A percentile compares a stretch with the other conserved stretches of the same genome.
Evolutionary conservation across 2,797 vertebrate genomes (phyloP).

Genomic region (Pseudocheirus occidentalis): DNA sequence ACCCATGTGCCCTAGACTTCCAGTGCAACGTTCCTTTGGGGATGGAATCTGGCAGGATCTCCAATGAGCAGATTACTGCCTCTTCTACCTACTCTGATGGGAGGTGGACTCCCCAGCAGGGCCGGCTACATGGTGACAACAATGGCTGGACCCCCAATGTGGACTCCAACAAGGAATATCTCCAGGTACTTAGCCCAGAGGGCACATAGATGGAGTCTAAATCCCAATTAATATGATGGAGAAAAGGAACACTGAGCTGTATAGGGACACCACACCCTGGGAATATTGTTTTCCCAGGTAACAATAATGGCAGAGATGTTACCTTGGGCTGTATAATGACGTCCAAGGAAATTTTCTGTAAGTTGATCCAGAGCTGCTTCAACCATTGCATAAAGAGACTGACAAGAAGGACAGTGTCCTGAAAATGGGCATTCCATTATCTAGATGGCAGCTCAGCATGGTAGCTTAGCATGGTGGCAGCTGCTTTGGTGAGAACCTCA

Average conservation of each 20-base stretch:
- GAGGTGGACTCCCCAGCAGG: constrained; percentile 94
- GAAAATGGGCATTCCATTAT: constrained; percentile 43
- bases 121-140: constrained; percentile 94
- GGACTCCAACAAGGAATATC: constrained; percentile 95
- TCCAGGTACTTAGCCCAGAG: constrained; percentile 88
- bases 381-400: constrained; percentile 30
- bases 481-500: constrained; percentile 43
- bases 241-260: not conserved
- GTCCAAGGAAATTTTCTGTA: constrained; percentile 39
- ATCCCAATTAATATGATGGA: not conserved
- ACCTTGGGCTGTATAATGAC: not conserved
- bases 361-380: constrained; percentile 31
- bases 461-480: constrained; percentile 59
- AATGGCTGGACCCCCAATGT: constrained; percentile 96
- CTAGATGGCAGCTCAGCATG: constrained; percentile 53
- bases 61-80: constrained; percentile 94
- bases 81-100: constrained; percentile 93
- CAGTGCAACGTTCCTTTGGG: constrained; percentile 95
- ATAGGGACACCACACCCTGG: not conserved
- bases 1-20: constrained; percentile 86
- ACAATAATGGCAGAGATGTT: not conserved
- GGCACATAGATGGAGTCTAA: not conserved
- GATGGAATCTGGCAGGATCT: constrained; percentile 95
- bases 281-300: constrained; percentile 29
- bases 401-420: constrained; percentile 14